Evolutionary conservation across 2,797 vertebrate species (phyloP).

Genomic region (Sparidentex hasta): DNA sequence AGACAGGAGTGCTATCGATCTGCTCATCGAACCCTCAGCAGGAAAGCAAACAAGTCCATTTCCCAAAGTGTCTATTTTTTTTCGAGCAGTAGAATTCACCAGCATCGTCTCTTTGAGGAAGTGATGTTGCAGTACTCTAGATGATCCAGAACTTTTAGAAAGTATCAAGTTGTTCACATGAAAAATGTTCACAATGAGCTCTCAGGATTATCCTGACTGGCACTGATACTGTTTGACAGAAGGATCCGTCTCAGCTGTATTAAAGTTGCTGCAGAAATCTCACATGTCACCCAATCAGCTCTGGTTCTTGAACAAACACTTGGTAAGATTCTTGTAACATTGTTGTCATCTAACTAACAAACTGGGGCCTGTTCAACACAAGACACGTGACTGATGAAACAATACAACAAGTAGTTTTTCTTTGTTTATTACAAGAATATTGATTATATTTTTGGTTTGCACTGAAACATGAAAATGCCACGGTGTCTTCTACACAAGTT

Average conservation of each 20-base stretch:
- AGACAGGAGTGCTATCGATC: not conserved
- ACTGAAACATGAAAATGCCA: conserved; percentile 81
- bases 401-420: conserved; percentile 46
- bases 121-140: not conserved
- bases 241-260: not conserved
- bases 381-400: conserved; percentile 6
- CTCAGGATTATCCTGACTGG: not conserved
- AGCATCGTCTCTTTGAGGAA: not conserved
- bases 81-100: not conserved
- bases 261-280: not conserved
- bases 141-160: not conserved
- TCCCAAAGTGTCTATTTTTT: not conserved
- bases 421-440: conserved; percentile 89
- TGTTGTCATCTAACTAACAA: no score
- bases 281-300: not conserved
- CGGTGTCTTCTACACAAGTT: conserved; percentile 68
- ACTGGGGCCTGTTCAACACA: not conserved
- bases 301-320: no score
- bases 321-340: no score
- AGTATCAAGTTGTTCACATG: not conserved
- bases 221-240: not conserved
- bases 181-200: not conserved
- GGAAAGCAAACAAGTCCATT: not conserved
- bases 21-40: not conserved
- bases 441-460: conserved; percentile 80